Base-by-base conservation (phyloP, 2,113 vertebrate genomes). In the Poicephalus meyeri region DNA sequence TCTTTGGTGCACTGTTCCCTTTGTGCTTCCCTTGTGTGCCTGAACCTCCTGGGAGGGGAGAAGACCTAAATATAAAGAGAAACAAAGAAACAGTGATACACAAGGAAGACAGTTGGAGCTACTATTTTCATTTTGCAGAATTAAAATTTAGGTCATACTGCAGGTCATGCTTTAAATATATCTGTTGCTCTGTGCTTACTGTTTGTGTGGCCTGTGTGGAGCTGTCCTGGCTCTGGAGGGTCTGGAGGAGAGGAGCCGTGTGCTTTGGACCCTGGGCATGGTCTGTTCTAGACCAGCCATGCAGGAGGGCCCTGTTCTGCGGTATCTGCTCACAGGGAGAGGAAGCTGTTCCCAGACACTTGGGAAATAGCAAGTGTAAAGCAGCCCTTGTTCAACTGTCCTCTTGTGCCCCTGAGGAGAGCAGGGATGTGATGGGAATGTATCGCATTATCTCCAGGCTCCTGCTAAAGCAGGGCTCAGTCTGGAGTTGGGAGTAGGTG, bases 91-190 rank as follows among this genome's bases (percentile, higher is more conserved):
- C n/a, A 4, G 20, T 60, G 66, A 52, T 91, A 81, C 23, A 2
- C 6, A 41, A 77, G 58, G 85, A 93, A 61, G 63, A n/a, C 16
- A 20, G 85, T 85, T 55, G 70, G 66, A 81, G 78, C 29, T 42
- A n/a, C 44, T 84, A 3, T 76, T 88, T 87, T 81, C 10, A 6
- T 71, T 91, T 65, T 82, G 52, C 74, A 72, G 80, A 73, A 86
- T 73, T 42, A 61, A 86, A 85, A 96, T 94, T 69, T 53, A 72
- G 91, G 95, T 95, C 74, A 13, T 33, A 7, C 16, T 79, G 81
- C 90, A 85, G 78, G 85, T 85, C 3, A 0, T 79, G 85, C 60
- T 78, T 85, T 77, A 52, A 8, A 21, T 72, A 5, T 19, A 18
- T 64, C 33, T n/a, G 33, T 55, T 53, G 55, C 68, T 60, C 28